phyloP scores from a whole-genome alignment of 1,140 invertebrate genomes.

The Oryzaephilus surinamensis region DNA sequence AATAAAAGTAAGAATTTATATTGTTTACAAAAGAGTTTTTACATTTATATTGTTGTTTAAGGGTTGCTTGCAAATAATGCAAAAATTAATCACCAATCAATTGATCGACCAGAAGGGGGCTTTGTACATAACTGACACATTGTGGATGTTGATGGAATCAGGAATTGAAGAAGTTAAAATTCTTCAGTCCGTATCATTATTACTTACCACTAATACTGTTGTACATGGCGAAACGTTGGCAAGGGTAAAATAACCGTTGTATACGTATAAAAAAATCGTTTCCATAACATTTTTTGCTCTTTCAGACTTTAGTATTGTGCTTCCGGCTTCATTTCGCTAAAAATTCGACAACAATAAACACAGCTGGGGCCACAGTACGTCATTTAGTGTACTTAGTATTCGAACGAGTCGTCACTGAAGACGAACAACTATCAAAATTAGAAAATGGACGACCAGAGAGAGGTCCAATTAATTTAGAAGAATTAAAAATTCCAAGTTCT shows the following conservation, averaged over 20 bases:
- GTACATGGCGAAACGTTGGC: conserved; percentile 89
- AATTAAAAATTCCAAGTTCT: conserved; percentile 66
- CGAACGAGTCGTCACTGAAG: conserved; percentile 77
- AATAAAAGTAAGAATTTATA: conserved; percentile 6
- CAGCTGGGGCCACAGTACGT: conserved; percentile 91
- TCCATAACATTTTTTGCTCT: conserved; percentile 16
- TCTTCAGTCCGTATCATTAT: conserved; percentile 87
- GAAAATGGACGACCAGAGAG: conserved; percentile 28
- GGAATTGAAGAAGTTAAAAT: conserved; percentile 93
- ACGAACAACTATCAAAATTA: conserved; percentile 40
- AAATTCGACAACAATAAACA: conserved; percentile 89
- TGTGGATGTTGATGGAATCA: conserved; percentile 88
- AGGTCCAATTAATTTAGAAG: conserved; percentile 57
- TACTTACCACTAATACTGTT: conserved; percentile 87
- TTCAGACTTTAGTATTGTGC: conserved; percentile 87
- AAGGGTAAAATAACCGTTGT: conserved; percentile 64
- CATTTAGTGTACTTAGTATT: conserved; percentile 95
- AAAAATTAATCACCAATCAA: conserved; percentile 71
- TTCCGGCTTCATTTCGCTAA: conserved; percentile 91
- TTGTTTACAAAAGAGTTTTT: conserved; percentile 1
- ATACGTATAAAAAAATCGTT: conserved; percentile 10
- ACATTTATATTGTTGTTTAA: conserved; percentile 38
- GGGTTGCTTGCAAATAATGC: conserved; percentile 86
- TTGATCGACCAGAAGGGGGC: conserved; percentile 82
- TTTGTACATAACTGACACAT: conserved; percentile 80